Evolutionary conservation across 2,888 invertebrate species (phyloP).

Genomic region (Sphinx pinastri): DNA sequence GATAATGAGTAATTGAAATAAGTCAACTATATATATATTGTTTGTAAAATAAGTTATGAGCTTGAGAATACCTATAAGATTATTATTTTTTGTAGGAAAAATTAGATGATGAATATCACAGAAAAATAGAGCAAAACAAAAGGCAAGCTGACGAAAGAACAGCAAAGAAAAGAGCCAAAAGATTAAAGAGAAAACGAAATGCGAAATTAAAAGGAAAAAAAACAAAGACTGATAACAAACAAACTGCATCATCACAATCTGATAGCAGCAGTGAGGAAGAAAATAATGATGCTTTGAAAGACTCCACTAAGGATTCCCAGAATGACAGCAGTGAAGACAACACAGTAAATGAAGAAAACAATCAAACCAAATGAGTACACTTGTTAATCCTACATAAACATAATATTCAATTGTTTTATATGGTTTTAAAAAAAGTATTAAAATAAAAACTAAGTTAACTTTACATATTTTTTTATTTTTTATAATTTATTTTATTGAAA

Average conservation of each 20-base stretch:
- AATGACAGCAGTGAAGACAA: slow-evolving; percentile 35
- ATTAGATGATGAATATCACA: slow-evolving; percentile 91
- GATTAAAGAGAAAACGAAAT: slow-evolving; percentile 89
- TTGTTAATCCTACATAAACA: background rate
- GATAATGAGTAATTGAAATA: too few relatives aligned
- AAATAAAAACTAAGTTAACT: slow-evolving; percentile 12
- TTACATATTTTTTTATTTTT: background rate
- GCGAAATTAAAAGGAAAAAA: slow-evolving; percentile 71
- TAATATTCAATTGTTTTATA: too few relatives aligned
- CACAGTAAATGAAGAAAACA: slow-evolving; percentile 22
- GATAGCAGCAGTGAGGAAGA: slow-evolving; percentile 60
- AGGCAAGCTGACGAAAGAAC: slow-evolving; percentile 90
- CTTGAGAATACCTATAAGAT: background rate
- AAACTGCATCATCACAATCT: slow-evolving; percentile 57
- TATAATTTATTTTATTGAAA: background rate
- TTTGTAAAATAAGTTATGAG: background rate
- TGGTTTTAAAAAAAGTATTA: slow-evolving; percentile 24
- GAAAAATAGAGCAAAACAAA: slow-evolving; percentile 90
- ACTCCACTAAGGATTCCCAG: slow-evolving; percentile 44
- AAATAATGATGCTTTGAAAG: slow-evolving; percentile 38
- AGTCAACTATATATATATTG: background rate
- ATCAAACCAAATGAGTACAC: background rate
- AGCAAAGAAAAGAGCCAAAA: slow-evolving; percentile 95
- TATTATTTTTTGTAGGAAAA: slow-evolving; percentile 85
- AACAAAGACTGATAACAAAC: slow-evolving; percentile 57